Evolutionary conservation across 2,888 invertebrate genomes (phyloP).

Genomic region (Leptopilina myrica): DNA sequence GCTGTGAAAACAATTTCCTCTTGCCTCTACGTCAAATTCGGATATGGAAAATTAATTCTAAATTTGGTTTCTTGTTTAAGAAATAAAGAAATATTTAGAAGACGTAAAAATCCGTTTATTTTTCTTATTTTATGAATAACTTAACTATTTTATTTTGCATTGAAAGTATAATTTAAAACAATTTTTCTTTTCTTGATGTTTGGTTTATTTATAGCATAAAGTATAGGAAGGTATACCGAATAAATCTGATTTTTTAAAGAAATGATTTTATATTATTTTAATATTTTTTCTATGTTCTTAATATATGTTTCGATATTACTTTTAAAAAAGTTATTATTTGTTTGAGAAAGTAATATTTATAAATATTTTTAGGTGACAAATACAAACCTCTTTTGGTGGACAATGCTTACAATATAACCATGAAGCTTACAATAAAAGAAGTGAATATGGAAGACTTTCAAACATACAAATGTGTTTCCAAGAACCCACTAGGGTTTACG

Average conservation of each 20-base stretch:
- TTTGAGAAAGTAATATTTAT: neutral
- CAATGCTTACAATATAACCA: slow-evolving; percentile 78
- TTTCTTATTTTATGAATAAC: no score
- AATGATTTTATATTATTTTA: no score
- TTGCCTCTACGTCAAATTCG: neutral
- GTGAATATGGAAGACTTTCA: slow-evolving; percentile 77
- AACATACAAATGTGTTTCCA: slow-evolving; percentile 78
- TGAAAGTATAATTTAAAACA: no score
- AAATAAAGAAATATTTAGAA: neutral
- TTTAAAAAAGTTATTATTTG: neutral
- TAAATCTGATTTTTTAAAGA: no score
- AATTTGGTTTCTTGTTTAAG: slow-evolving; percentile 1
- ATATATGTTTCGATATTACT: neutral
- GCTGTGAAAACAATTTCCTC: slow-evolving; percentile 10
- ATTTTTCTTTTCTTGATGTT: no score
- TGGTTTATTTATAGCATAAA: no score
- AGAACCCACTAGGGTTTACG: slow-evolving; percentile 79
- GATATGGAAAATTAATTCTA: neutral
- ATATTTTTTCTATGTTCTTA: no score
- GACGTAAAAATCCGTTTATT: neutral
- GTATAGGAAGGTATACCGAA: no score
- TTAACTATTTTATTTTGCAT: no score
- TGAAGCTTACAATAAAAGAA: slow-evolving; percentile 78
- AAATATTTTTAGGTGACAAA: slow-evolving; percentile 70
- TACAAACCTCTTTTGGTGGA: slow-evolving; percentile 77